Evolutionary conservation across 64 coral and sea anemone genomes (phyloP).

Genomic region (Acropora yongei): DNA sequence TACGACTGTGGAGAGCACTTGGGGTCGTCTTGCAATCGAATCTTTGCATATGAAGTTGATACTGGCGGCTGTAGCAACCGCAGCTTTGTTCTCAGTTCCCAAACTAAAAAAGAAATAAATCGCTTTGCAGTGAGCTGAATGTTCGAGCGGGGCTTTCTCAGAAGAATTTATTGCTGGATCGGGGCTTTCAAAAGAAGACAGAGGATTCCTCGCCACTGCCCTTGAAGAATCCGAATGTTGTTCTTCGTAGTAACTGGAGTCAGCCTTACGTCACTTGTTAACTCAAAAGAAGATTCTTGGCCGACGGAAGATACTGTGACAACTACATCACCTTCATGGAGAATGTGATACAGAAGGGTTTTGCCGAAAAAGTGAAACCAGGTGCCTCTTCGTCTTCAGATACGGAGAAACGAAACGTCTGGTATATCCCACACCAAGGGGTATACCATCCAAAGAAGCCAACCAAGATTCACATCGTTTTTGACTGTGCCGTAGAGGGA

Average conservation of each 20-base stretch:
- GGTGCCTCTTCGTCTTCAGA: not conserved
- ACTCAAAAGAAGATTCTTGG: not conserved
- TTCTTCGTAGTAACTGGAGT: too few species aligned
- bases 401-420: not conserved
- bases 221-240: not conserved
- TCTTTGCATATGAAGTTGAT: not conserved
- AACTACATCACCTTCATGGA: constrained; percentile 52
- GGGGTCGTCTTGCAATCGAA: too few species aligned
- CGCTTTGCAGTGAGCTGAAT: not conserved
- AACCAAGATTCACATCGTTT: not conserved
- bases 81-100: not conserved
- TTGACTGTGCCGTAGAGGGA: constrained; percentile 31
- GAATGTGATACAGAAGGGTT: not conserved
- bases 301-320: constrained; percentile 18
- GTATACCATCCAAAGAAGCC: constrained; percentile 40
- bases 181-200: too few species aligned
- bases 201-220: constrained; percentile 27
- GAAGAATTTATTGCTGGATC: not conserved
- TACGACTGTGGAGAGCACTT: too few species aligned
- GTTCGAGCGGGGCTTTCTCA: constrained; percentile 18
- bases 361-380: constrained; percentile 15
- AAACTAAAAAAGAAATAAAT: not conserved
- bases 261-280: too few species aligned
- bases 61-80: not conserved
- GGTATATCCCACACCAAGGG: constrained; percentile 51